These are phyloP conservation scores for Apotomis capreana DNA, from an alignment of 2,888 invertebrate genomes.

Conservation along the genomic window DNA sequence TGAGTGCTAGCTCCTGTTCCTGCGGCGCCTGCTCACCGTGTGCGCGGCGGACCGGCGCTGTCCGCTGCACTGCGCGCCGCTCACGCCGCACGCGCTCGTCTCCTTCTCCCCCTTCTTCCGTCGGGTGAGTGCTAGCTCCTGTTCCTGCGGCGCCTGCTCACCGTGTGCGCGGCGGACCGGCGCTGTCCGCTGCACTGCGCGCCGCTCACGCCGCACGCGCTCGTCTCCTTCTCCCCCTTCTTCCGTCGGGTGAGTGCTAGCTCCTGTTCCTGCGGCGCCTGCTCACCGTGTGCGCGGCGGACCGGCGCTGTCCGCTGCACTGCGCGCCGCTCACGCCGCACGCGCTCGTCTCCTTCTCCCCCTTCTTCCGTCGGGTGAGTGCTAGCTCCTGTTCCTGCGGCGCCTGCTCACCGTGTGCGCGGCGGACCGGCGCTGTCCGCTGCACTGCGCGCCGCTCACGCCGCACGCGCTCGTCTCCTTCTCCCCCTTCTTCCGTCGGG, in stretches of 20 bases:
- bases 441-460: constrained; percentile 84
- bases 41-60: constrained; percentile 86
- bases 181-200: constrained; percentile 56
- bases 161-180: background rate
- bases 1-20: constrained; percentile 72
- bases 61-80: constrained; percentile 75
- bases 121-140: constrained; percentile 14
- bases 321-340: constrained; percentile 85
- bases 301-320: constrained; percentile 88
- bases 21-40: constrained; percentile 85
- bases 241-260: constrained; percentile 51
- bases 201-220: constrained; percentile 83
- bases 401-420: constrained; percentile 87
- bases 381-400: constrained; percentile 78
- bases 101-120: constrained; percentile 89
- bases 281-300: constrained; percentile 86
- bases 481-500: constrained; percentile 83
- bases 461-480: too few species aligned
- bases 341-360: constrained; percentile 89
- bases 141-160: constrained; percentile 85
- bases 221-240: constrained; percentile 87
- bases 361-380: constrained; percentile 89
- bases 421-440: constrained; percentile 86
- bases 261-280: too few species aligned
- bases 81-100: constrained; percentile 69